Percentiles rank a stretch among this genome's conserved stretches.
Evolutionary conservation across 2,113 vertebrate genomes (phyloP).

Genomic region (Trochalopteron elliotii): DNA sequence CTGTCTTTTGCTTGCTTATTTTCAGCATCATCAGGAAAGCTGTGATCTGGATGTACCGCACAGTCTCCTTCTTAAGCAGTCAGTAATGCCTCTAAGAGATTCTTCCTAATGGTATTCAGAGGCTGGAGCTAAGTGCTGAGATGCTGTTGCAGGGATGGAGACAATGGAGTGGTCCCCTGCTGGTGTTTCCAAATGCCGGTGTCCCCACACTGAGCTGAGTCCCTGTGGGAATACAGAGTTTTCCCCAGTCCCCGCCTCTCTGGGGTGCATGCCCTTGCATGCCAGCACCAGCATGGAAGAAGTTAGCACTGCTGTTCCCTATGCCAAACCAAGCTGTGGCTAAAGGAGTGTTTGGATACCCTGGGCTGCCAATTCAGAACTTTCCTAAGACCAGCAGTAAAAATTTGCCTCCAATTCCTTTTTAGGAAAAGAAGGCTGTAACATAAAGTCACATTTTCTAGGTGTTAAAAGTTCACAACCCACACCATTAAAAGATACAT

Average conservation of each 20-base stretch:
- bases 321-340: constrained; percentile 24
- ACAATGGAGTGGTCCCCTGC: not conserved
- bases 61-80: not conserved
- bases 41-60: not conserved
- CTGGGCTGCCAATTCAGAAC: constrained; percentile 40
- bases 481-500: not conserved
- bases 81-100: not conserved
- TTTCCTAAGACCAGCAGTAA: constrained; percentile 40
- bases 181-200: not conserved
- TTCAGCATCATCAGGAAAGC: not conserved
- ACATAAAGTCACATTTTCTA: constrained; percentile 37
- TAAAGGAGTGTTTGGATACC: constrained; percentile 39
- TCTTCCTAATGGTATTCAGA: not conserved
- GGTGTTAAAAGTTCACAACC: constrained; percentile 31
- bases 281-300: not conserved
- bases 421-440: constrained; percentile 54
- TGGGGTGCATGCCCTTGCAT: not conserved
- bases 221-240: not conserved
- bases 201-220: not conserved
- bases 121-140: not conserved
- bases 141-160: not conserved
- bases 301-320: not conserved
- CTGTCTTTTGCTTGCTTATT: not conserved
- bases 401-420: constrained; percentile 45
- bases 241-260: not conserved